Base-by-base conservation (phyloP, 2,797 vertebrate species). In the Limosa lapponica region DNA sequence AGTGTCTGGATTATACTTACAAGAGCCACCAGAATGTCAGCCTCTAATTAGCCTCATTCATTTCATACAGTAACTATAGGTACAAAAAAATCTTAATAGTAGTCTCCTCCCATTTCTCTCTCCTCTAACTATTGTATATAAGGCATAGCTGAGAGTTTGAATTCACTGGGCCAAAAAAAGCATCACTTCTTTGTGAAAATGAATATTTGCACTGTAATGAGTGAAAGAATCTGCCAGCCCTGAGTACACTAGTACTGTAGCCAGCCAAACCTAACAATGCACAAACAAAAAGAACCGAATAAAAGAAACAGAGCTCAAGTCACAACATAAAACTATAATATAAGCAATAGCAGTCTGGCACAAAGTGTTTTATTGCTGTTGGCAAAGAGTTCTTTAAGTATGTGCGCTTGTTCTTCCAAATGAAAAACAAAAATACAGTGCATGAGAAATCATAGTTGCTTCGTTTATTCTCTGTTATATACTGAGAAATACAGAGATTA, bases 321-420 rank as follows among this genome's bases (percentile, higher is more conserved):
- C 81, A 69, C 66, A 94, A 58, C 65, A 44, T 57, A 82, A 67
- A 72, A 94, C 48, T 93, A 34, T 51, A 87, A 85, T 52, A 65
- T 41, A 95, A 92, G 82, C 66, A 89, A 79, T 72, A 94, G 27
- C 28, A 85, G 61, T 84, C 88, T 96, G 85, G 85, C 77, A 96
- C 80, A 66, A 92, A 77, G 13, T 89, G 28, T 84, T 94, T 93
- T 95, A 97, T 95, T 83, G 82, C 49, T 83, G 73, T 92, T 93
- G 93, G 78, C 87, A 94, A 55, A 75, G 79, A 82, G 58, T 64
- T 94, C 67, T 58, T 74, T 85, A 64, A 95, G 79, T 89, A 66
- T 85, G 62, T 90, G 82, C 2, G 32, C 71, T 87, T 87, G 46
- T 81, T 82, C 49, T 22, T 95, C 66, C 90, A 87, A 96, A 95